Conservation (phyloP, 2,888 invertebrate genomes). For the Maniola hyperantus region DNA sequence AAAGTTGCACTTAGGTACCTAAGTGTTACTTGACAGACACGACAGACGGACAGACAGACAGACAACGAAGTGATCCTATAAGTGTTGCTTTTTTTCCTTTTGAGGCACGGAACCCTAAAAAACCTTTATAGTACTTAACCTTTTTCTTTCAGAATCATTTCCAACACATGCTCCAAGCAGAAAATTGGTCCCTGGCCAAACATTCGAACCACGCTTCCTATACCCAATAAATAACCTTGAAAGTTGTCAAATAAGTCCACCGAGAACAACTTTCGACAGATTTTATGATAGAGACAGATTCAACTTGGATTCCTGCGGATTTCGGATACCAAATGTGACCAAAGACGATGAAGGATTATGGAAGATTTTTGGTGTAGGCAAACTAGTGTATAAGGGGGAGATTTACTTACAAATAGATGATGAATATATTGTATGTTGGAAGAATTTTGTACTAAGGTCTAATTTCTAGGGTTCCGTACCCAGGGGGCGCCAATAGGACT, state of each 20-base stretch:
- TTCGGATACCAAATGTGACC: slow-evolving; percentile 56
- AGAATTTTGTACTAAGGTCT: no score
- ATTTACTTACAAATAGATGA: slow-evolving; percentile 44
- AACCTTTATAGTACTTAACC: no score
- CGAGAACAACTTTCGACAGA: slow-evolving; percentile 57
- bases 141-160: slow-evolving; percentile 55
- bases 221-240: slow-evolving; percentile 53
- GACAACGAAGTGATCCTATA: no score
- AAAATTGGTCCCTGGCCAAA: slow-evolving; percentile 48
- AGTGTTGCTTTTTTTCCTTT: no score
- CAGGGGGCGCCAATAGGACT: no score
- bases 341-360: slow-evolving; percentile 57
- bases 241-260: slow-evolving; percentile 60
- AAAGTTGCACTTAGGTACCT: no score
- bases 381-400: slow-evolving; percentile 54
- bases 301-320: slow-evolving; percentile 53
- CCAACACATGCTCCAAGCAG: slow-evolving; percentile 41
- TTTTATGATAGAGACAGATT: slow-evolving; percentile 53
- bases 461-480: no score
- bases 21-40: no score
- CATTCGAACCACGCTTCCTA: slow-evolving; percentile 55
- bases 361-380: slow-evolving; percentile 63
- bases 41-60: no score
- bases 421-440: slow-evolving; percentile 16
- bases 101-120: no score